Conservation (phyloP, 2,113 vertebrate genomes). For the Nerophis ophidion region DNA sequence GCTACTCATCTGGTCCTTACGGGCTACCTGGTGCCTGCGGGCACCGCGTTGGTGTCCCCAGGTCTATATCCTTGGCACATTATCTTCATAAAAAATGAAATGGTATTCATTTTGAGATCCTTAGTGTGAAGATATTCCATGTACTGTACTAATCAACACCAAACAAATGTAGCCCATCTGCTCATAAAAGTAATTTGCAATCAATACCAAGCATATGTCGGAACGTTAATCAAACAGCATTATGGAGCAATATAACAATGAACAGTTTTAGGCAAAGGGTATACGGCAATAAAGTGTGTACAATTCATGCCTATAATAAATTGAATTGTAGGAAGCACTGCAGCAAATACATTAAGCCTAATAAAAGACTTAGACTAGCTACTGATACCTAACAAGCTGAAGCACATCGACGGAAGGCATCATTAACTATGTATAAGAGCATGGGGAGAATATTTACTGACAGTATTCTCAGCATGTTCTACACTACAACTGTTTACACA, state of each 20-base stretch:
- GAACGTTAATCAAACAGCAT: constrained; percentile 12
- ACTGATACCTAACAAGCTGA: constrained; percentile 1
- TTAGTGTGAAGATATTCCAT: neutral
- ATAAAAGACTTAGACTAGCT: constrained; percentile 1
- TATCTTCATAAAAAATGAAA: constrained; percentile 3
- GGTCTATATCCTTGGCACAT: neutral
- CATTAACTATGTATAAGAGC: neutral
- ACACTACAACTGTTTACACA: neutral
- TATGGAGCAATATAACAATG: constrained; percentile 8
- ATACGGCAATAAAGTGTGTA: constrained; percentile 9
- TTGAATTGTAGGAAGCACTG: constrained; percentile 7
- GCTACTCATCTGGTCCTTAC: no score
- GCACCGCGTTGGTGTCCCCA: no score
- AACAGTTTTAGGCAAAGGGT: neutral
- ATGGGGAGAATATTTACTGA: neutral
- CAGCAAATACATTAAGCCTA: constrained; percentile 1
- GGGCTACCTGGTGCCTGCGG: no score
- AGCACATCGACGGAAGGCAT: neutral
- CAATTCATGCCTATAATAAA: constrained; percentile 11
- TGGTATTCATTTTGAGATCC: neutral
- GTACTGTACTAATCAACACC: neutral
- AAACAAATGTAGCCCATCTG: constrained; percentile 4
- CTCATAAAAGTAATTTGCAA: constrained; percentile 12
- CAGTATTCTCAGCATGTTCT: neutral
- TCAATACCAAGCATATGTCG: constrained; percentile 13